phyloP scores from a whole-genome alignment of 2,113 vertebrate genomes.

The Grammomys dolichurus region DNA sequence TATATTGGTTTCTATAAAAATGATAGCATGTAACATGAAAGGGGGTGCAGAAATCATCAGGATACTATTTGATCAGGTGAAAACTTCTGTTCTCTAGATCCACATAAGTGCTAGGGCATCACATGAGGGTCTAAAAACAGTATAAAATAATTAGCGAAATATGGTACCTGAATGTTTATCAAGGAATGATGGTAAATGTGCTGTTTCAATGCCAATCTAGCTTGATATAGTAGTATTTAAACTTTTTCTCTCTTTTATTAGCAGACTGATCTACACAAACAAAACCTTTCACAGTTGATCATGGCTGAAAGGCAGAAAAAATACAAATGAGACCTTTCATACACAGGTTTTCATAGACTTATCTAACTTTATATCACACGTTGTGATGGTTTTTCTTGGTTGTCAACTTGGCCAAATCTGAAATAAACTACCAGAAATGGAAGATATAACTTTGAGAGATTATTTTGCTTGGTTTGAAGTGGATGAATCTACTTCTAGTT shows the following conservation, averaged over 20 bases:
- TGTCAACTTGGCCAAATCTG: background rate
- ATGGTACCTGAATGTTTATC: background rate
- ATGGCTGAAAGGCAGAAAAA: background rate
- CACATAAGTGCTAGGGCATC: background rate
- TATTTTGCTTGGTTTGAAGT: background rate
- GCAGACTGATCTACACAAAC: background rate
- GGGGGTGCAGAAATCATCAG: background rate
- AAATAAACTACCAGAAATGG: background rate
- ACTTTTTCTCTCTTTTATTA: background rate
- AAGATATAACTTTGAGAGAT: background rate
- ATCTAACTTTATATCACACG: background rate
- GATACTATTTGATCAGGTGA: background rate
- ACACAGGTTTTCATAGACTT: background rate
- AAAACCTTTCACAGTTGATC: background rate
- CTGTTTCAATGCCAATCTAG: background rate
- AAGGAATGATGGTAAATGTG: background rate
- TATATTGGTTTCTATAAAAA: slow-evolving; percentile 17
- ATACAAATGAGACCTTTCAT: background rate
- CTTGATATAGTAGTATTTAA: background rate
- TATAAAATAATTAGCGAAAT: slow-evolving; percentile 19
- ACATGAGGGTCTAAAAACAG: background rate
- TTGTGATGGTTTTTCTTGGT: background rate
- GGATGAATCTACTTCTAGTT: background rate
- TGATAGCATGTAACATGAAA: background rate
- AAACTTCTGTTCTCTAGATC: background rate